Evolutionary conservation across 2,888 invertebrate genomes (phyloP).

Genomic region (Balanococcus diminutus): DNA sequence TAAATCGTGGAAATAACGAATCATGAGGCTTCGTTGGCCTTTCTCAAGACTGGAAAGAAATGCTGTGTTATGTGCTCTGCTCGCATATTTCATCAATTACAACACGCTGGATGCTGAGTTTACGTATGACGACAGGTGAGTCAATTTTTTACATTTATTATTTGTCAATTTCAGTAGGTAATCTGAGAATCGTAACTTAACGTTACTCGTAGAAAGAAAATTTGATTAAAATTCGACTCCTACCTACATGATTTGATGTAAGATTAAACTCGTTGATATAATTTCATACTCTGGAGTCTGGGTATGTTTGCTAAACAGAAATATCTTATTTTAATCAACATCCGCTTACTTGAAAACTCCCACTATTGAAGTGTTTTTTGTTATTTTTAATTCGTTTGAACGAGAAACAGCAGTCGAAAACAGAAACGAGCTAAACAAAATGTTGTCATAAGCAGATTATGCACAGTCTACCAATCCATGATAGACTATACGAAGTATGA

Average conservation of each 20-base stretch:
- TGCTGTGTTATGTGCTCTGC: conserved; percentile 78
- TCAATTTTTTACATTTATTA: neutral
- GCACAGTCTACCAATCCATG: neutral
- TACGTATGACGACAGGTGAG: conserved; percentile 97
- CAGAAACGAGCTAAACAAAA: neutral
- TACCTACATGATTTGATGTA: too few relatives aligned
- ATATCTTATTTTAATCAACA: neutral
- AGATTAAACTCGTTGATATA: neutral
- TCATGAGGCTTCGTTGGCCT: conserved; percentile 49
- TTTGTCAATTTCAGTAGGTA: too few relatives aligned
- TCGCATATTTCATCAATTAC: conserved; percentile 87
- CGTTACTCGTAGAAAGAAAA: too few relatives aligned
- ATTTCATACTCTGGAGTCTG: neutral
- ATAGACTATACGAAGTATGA: neutral
- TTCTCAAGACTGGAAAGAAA: conserved; percentile 71
- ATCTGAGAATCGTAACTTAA: too few relatives aligned
- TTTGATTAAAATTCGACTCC: too few relatives aligned
- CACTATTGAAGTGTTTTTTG: neutral
- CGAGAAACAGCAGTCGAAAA: neutral
- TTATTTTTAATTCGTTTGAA: neutral
- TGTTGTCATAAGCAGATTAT: conserved; percentile 16
- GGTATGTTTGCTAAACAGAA: neutral
- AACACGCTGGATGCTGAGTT: conserved; percentile 93
- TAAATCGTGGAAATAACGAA: neutral
- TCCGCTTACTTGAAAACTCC: neutral